Percentiles rank a stretch among this genome's conserved stretches.
These are phyloP conservation scores for Tenodera sinensis DNA, from an alignment of 2,888 invertebrate genomes.

Conservation along the genomic window DNA sequence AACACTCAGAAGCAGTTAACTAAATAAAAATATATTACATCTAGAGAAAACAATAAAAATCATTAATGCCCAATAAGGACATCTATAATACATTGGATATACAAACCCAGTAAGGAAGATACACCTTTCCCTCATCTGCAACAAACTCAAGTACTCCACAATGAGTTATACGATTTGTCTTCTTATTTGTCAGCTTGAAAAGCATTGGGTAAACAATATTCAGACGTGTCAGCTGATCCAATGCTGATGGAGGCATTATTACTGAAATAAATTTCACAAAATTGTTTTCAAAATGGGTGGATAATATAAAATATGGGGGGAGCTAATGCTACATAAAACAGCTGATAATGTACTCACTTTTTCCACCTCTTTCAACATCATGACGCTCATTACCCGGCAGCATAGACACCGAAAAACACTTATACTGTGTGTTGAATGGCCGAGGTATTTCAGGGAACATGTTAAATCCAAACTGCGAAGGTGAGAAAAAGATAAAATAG, in stretches of 20 bases:
- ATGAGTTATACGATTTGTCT: constrained; percentile 81
- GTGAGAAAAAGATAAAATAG: neutral
- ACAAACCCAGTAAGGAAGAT: constrained; percentile 94
- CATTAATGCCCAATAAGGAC: neutral
- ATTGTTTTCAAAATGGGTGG: no score
- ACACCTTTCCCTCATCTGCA: constrained; percentile 96
- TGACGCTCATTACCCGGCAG: constrained; percentile 88
- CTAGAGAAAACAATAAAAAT: neutral
- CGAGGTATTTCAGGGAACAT: constrained; percentile 82
- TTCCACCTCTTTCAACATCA: constrained; percentile 94
- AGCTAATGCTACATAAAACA: no score
- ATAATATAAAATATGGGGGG: no score
- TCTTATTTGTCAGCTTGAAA: constrained; percentile 89
- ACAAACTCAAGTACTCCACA: constrained; percentile 97
- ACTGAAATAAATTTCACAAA: constrained; percentile 53
- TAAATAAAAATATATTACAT: neutral
- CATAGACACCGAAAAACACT: constrained; percentile 94
- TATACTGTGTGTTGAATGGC: constrained; percentile 78
- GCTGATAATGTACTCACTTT: constrained; percentile 64
- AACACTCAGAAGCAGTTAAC: no score
- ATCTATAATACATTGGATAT: neutral
- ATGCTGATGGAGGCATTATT: constrained; percentile 95
- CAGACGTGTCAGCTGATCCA: constrained; percentile 85
- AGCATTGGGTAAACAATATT: constrained; percentile 99
- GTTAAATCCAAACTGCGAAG: constrained; percentile 69